Evolutionary conservation across 1,140 invertebrate species (phyloP).

Genomic region (Drosophila jambulina): DNA sequence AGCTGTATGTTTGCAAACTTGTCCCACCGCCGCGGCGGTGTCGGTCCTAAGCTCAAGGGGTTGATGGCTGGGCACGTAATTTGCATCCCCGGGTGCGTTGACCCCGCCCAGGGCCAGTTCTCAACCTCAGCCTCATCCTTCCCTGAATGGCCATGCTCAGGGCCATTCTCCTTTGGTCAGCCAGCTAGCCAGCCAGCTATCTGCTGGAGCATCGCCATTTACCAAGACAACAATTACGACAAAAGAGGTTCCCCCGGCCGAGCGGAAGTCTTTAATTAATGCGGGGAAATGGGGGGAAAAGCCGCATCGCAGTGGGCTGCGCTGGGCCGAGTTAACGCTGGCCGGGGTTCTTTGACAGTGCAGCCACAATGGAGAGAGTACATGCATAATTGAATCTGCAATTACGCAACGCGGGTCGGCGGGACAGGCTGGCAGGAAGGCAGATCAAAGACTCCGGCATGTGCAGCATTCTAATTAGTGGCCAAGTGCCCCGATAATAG

Average conservation of each 20-base stretch:
- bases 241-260: slow-evolving; percentile 62
- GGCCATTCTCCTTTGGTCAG: slow-evolving; percentile 33
- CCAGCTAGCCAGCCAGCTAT: slow-evolving; percentile 8
- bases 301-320: slow-evolving; percentile 7
- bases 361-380: slow-evolving; percentile 21
- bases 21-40: slow-evolving; percentile 15
- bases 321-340: slow-evolving; percentile 3
- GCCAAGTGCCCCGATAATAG: slow-evolving; percentile 32
- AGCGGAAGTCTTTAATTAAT: slow-evolving; percentile 81
- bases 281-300: slow-evolving; percentile 23
- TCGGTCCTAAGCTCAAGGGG: slow-evolving; percentile 40
- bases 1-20: slow-evolving; percentile 27
- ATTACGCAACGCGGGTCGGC: slow-evolving; percentile 59
- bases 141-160: slow-evolving; percentile 13
- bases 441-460: slow-evolving; percentile 31
- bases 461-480: slow-evolving; percentile 36
- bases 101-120: slow-evolving; percentile 36
- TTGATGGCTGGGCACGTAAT: slow-evolving; percentile 47
- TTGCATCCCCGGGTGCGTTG: slow-evolving; percentile 47
- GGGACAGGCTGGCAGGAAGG: slow-evolving; percentile 10
- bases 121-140: background rate
- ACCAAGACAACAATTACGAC: slow-evolving; percentile 74
- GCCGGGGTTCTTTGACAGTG: slow-evolving; percentile 28
- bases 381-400: slow-evolving; percentile 72
- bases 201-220: slow-evolving; percentile 42